Base-by-base conservation (phyloP, 2,888 invertebrate genomes). In the Baronia brevicornis region DNA sequence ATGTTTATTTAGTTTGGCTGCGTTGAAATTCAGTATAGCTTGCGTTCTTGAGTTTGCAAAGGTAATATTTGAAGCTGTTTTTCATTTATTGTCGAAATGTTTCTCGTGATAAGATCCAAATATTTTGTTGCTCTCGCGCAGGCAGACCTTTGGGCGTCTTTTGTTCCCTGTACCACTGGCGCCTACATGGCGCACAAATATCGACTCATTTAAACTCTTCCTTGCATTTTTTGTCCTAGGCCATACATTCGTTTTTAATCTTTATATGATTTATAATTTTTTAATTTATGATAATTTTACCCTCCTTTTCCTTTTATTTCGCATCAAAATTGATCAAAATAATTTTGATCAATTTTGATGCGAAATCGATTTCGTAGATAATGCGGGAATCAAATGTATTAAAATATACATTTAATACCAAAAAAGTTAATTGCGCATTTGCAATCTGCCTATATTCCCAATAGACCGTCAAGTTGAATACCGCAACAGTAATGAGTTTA, bases 361-460 rank as follows among this genome's bases (percentile, higher is more conserved):
- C n/a, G n/a, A n/a, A n/a, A n/a, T n/a, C n/a, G n/a, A n/a, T n/a
- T n/a, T n/a, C n/a, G n/a, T n/a, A n/a, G n/a, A n/a, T 6, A 8
- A 8, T 5, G 5, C 5, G 20, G 8, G 2, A 25, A 9, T 8
- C 18, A 39, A 39, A 42, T 41, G 38, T 46, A 39, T 31, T 22
- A 22, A 14, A 18, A 17, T 30, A 22, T 18, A 28, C 18, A 17
- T 22, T 40, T 45, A 43, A 48, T 55, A 47, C 46, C 52, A n/a
- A n/a, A n/a, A n/a, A n/a, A n/a, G n/a, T n/a, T 51, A 54, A 62
- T 48, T 67, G 65, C 64, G 62, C 66, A 69, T 60, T 62, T 65
- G 67, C 62, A 58, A 45, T 59, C 75, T 75, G 77, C 78, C 77
- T 60, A 75, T 63, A 78, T 77, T 72, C 67, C 72, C 71, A 64